Base-by-base conservation (phyloP, 1,140 invertebrate species). In the Phthorimaea operculella region DNA sequence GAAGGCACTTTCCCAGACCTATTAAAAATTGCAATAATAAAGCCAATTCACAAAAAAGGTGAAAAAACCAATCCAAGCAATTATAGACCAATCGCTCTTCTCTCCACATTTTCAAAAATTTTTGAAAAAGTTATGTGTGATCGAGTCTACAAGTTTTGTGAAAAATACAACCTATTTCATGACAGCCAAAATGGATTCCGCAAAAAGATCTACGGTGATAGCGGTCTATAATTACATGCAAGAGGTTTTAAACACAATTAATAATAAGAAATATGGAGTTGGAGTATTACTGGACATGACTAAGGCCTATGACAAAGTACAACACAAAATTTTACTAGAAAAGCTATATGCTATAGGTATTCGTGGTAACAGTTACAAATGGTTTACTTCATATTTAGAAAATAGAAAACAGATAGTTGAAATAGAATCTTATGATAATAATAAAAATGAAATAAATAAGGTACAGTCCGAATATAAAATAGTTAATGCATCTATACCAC, bases 241-340 rank as follows among this genome's bases (percentile, higher is more conserved):
- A 12, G 17, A 54, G 10, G 14, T 54, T n/a, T 21, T 54, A 5
- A 45, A 45, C 36, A 54, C 21, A 21, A 8, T 54, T n/a, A 28
- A 54, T 34, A n/a, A 45, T 8, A 45, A 33, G 12, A 12, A 45
- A 28, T 54, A 54, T 14, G 52, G 8, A 14, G 14, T 54, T 11
- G 52, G 52, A 8, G 15, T 54, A 14, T 16, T 54, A 17, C 21
- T 54, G 9, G 52, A 54, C 28, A 54, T 42, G 39, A 42, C 39
- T 3, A 42, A 42, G 14, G 39, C 39, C 9, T 42, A 42, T 9
- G 39, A 42, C 14, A 42, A 42, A 14, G 39, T 42, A 14, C 39
- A 14, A 14, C 14, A n/a, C 14, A 14, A 42, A 11, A 42, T 42
- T 14, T 14, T 42, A n/a, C 14, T 42, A 42, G 14, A 14, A 4